These are phyloP conservation scores for Tachina fera DNA, from an alignment of 2,888 invertebrate species.

Conservation along the genomic window DNA sequence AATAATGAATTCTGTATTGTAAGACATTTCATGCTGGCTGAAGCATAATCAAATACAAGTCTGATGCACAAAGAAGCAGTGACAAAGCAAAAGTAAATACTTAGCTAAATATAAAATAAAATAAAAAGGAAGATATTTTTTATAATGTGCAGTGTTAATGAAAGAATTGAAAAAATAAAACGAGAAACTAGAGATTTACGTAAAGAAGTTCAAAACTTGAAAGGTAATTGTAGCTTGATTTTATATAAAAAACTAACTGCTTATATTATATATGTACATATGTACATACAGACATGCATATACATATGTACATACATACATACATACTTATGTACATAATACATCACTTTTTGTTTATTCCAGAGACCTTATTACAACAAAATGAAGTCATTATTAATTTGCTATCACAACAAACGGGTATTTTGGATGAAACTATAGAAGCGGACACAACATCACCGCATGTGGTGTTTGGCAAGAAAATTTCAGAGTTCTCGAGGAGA, in stretches of 20 bases:
- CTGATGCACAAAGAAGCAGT: constrained; percentile 33
- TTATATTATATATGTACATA: neutral
- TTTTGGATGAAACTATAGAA: constrained; percentile 47
- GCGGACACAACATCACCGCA: constrained; percentile 23
- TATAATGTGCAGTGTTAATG: constrained; percentile 53
- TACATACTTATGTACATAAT: neutral
- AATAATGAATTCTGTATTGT: constrained; percentile 56
- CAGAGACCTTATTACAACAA: constrained; percentile 56
- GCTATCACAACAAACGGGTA: constrained; percentile 53
- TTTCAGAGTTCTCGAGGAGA: constrained; percentile 44
- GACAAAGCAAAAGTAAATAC: constrained; percentile 4
- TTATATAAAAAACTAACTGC: neutral
- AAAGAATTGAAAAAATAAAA: constrained; percentile 64
- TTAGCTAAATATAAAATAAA: neutral
- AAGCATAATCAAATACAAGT: constrained; percentile 30
- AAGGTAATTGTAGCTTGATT: constrained; percentile 30
- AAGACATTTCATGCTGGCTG: constrained; percentile 54
- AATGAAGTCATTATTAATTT: constrained; percentile 61
- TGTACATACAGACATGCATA: neutral
- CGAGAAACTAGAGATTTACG: constrained; percentile 54
- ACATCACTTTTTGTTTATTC: neutral
- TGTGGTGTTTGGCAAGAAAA: constrained; percentile 19
- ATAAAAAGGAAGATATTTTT: neutral
- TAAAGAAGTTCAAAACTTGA: constrained; percentile 56
- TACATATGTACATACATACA: neutral